Base-by-base conservation (phyloP, 2,888 invertebrate genomes). In the Stenotaenia linearis region DNA sequence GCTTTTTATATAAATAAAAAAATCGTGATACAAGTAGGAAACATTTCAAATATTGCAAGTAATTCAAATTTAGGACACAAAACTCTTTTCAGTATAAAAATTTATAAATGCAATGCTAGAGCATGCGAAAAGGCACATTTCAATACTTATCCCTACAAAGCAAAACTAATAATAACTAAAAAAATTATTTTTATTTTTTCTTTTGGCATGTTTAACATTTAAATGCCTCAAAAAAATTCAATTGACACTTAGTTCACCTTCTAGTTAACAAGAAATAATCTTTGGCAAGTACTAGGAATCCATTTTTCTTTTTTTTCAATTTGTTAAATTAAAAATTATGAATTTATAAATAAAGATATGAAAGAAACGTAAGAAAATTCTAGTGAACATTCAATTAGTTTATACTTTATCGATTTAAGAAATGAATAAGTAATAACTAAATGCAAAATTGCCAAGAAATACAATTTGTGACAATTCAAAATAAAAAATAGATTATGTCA, bases 61-160 rank as follows among this genome's bases (percentile, higher is more conserved):
- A 69, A 28, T n/a, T 69, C 69, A 69, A 69, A 69, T 69, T 69
- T 28, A 28, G 69, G 50, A 50, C 50, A 69, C 69, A 69, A 61
- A 69, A 69, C 69, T 69, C 28, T 10, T 23, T 69, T 69, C 69
- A 25, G 77, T 45, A 50, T 77, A 77, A 28, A 77, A 50, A 21
- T 77, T 45, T 77, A 45, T 77, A 77, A 77, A 77, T 77, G 77
- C 77, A 30, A 23, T 78, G 78, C 78, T 78, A 61, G 56, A 78
- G 61, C 78, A 78, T 78, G 78, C 78, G 61, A 30, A 77, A 77
- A 78, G 78, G 78, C 78, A 78, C 78, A 78, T 78, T 69, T 61
- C 56, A 28, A 21, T 69, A 40, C 50, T 45, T 45, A 45, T 50
- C 30, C 30, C 40, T 77, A 32, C 32, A 30, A 75, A 32, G 32